These are phyloP conservation scores for Rallus limicola DNA, from an alignment of 2,113 vertebrate species.

Conservation along the genomic window DNA sequence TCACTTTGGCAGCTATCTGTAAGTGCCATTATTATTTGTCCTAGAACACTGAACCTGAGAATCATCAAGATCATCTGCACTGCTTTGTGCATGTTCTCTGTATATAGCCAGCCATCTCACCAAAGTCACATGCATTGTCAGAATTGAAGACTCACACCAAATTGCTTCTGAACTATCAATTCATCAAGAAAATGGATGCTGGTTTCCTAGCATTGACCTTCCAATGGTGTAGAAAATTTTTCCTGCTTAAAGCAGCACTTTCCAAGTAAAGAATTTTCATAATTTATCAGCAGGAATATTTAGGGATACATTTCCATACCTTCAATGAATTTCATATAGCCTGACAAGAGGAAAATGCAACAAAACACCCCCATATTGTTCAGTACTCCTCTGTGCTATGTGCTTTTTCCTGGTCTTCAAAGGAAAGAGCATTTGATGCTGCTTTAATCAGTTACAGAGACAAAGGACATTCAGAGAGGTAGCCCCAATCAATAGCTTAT, in stretches of 20 bases:
- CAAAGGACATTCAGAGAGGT: neutral
- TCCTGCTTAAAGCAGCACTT: neutral
- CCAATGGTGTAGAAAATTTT: neutral
- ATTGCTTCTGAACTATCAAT: neutral
- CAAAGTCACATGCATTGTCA: neutral
- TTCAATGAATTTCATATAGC: neutral
- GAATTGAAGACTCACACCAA: neutral
- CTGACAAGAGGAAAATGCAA: neutral
- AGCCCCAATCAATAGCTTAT: neutral
- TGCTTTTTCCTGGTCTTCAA: neutral
- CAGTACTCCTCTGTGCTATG: neutral
- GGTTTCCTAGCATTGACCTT: neutral
- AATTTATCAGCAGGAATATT: neutral
- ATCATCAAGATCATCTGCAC: neutral
- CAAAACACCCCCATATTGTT: neutral
- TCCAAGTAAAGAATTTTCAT: neutral
- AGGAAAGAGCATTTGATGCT: neutral
- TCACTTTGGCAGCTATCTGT: neutral
- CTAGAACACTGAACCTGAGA: neutral
- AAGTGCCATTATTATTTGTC: neutral
- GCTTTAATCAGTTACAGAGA: neutral
- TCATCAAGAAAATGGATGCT: neutral
- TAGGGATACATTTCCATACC: neutral
- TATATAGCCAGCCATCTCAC: neutral
- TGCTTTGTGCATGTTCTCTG: neutral